Conservation (phyloP, 2,113 vertebrate genomes). For the Archocentrus centrarchus region DNA sequence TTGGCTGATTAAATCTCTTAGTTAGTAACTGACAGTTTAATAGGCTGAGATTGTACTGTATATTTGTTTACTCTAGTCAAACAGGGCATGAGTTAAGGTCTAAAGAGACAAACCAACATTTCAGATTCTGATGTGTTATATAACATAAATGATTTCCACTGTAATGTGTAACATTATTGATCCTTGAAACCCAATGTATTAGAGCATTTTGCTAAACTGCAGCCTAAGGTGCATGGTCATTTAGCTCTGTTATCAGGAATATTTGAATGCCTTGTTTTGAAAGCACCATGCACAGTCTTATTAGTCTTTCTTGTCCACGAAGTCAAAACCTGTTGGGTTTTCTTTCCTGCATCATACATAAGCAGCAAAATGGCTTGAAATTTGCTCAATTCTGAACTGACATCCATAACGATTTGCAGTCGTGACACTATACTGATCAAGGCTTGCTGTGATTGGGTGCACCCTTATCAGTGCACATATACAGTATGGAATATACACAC, state of each 20-base stretch:
- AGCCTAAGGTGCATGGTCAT: background rate
- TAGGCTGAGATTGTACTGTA: background rate
- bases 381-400: slow-evolving; percentile 9
- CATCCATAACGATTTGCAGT: background rate
- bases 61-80: background rate
- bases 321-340: slow-evolving; percentile 9
- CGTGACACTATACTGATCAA: background rate
- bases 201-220: background rate
- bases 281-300: background rate
- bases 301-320: background rate
- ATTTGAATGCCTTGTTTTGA: slow-evolving; percentile 7
- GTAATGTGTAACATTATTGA: background rate
- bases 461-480: background rate
- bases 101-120: background rate
- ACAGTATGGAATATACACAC: background rate
- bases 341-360: slow-evolving; percentile 14
- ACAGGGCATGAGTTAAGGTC: background rate
- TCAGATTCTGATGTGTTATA: background rate
- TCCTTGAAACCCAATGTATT: background rate
- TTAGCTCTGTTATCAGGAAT: background rate
- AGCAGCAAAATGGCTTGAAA: background rate
- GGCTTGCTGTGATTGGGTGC: slow-evolving; percentile 5
- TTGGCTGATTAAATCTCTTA: no score
- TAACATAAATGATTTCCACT: background rate
- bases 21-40: no score